Percentiles rank a stretch among this genome's conserved stretches.
phyloP scores from a whole-genome alignment of 1,140 invertebrate genomes.

The Aphelenchoides avenae region DNA sequence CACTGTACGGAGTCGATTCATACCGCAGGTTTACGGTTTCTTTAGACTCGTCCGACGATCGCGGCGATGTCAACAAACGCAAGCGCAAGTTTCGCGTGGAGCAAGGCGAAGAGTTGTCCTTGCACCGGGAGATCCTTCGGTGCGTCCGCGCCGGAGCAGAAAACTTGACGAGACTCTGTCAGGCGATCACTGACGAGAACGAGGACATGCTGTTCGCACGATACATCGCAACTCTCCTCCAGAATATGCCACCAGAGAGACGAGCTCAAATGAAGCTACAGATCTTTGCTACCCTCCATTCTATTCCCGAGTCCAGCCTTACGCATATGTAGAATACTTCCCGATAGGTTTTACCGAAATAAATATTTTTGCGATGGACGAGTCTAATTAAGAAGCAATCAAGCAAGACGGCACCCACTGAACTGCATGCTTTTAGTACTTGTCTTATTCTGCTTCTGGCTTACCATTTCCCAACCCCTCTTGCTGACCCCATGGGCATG shows the following conservation, averaged over 20 bases:
- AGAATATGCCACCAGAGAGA: slow-evolving; percentile 1
- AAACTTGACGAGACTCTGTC: background rate
- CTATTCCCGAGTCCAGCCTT: background rate
- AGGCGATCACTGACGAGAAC: background rate
- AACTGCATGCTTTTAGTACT: too few relatives aligned
- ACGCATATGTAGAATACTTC: too few relatives aligned
- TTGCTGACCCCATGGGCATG: too few relatives aligned
- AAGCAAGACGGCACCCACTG: too few relatives aligned
- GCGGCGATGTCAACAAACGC: too few relatives aligned
- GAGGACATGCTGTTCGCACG: background rate
- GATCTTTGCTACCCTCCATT: slow-evolving; percentile 1
- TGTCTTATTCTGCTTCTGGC: too few relatives aligned
- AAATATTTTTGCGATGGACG: too few relatives aligned
- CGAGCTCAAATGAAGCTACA: background rate
- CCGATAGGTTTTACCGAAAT: too few relatives aligned
- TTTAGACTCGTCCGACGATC: background rate
- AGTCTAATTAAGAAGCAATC: too few relatives aligned
- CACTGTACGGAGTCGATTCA: background rate
- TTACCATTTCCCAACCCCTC: too few relatives aligned
- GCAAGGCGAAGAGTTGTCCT: background rate
- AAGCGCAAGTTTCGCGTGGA: background rate
- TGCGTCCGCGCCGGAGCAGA: slow-evolving; percentile 1
- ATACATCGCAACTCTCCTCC: slow-evolving; percentile 1
- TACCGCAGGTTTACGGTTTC: background rate
- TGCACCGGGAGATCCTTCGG: background rate